These are phyloP conservation scores for Chrysodeixis includens DNA, from an alignment of 2,888 invertebrate species.

Conservation along the genomic window DNA sequence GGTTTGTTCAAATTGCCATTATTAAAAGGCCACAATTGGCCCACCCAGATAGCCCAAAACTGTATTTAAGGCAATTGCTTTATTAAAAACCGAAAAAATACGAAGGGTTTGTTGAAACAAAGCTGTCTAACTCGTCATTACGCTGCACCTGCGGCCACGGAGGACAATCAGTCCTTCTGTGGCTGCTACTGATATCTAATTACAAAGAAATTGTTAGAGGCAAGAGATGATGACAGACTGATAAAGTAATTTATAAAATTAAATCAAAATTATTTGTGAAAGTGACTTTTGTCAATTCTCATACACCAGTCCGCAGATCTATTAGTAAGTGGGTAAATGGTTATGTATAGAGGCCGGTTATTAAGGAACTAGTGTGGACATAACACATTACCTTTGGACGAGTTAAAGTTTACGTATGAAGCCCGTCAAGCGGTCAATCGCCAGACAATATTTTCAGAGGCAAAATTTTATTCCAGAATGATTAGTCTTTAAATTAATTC, in stretches of 20 bases:
- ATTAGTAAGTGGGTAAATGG: too few species aligned
- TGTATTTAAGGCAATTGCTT: constrained; percentile 61
- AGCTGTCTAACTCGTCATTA: constrained; percentile 56
- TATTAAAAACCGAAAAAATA: constrained; percentile 60
- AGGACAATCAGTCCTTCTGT: constrained; percentile 29
- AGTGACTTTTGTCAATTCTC: constrained; percentile 12
- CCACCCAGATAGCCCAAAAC: constrained; percentile 70
- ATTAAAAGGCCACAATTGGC: constrained; percentile 71
- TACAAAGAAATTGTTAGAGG: constrained; percentile 16
- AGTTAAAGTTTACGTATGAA: too few species aligned
- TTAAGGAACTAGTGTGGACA: too few species aligned
- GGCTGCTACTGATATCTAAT: constrained; percentile 49
- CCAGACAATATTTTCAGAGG: too few species aligned
- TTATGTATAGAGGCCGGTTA: too few species aligned
- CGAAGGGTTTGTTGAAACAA: constrained; percentile 57
- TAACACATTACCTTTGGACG: too few species aligned
- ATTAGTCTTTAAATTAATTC: too few species aligned
- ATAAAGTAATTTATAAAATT: background rate
- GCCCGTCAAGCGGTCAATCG: too few species aligned
- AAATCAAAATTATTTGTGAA: constrained; percentile 33
- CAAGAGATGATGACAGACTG: background rate
- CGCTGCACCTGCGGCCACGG: constrained; percentile 46
- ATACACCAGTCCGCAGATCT: too few species aligned
- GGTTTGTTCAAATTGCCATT: constrained; percentile 71
- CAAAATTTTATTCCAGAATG: too few species aligned